Evolutionary conservation across 2,888 invertebrate species (phyloP).

Genomic region (Melikaiella ostensackeni): DNA sequence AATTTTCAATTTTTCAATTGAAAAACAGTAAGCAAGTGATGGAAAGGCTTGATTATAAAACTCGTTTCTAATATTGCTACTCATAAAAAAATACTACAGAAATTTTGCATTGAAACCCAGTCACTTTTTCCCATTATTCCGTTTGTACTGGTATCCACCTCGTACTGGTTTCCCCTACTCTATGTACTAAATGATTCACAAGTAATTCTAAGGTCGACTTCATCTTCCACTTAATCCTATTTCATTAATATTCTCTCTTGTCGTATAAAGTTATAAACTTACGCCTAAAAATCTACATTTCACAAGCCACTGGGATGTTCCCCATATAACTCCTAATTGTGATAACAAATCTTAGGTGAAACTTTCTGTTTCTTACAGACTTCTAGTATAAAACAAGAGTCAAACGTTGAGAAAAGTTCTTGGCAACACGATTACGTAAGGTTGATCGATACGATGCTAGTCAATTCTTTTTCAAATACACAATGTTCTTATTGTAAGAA

Average conservation of each 20-base stretch:
- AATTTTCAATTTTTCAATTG: too few relatives aligned
- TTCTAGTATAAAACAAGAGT: slow-evolving; percentile 13
- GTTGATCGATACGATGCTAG: neutral
- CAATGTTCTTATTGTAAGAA: neutral
- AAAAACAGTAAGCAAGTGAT: too few relatives aligned
- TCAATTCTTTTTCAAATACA: slow-evolving; percentile 7
- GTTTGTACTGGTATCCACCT: too few relatives aligned
- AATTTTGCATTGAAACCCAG: too few relatives aligned
- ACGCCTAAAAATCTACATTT: slow-evolving; percentile 31
- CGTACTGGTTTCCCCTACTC: too few relatives aligned
- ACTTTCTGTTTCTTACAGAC: slow-evolving; percentile 22
- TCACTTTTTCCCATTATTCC: too few relatives aligned
- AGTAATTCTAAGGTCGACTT: slow-evolving; percentile 13
- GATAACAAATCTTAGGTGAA: slow-evolving; percentile 26
- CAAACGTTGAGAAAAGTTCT: slow-evolving; percentile 22
- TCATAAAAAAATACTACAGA: too few relatives aligned
- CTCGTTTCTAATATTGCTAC: too few relatives aligned
- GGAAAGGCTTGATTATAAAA: too few relatives aligned
- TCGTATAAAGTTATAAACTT: slow-evolving; percentile 32
- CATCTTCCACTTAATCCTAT: neutral
- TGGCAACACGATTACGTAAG: slow-evolving; percentile 1
- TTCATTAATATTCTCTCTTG: slow-evolving; percentile 30
- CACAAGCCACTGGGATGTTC: slow-evolving; percentile 25
- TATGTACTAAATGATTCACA: neutral
- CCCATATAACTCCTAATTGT: slow-evolving; percentile 17